Conservation (phyloP, 2,888 invertebrate genomes). For the Euspilapteryx auroguttella region DNA sequence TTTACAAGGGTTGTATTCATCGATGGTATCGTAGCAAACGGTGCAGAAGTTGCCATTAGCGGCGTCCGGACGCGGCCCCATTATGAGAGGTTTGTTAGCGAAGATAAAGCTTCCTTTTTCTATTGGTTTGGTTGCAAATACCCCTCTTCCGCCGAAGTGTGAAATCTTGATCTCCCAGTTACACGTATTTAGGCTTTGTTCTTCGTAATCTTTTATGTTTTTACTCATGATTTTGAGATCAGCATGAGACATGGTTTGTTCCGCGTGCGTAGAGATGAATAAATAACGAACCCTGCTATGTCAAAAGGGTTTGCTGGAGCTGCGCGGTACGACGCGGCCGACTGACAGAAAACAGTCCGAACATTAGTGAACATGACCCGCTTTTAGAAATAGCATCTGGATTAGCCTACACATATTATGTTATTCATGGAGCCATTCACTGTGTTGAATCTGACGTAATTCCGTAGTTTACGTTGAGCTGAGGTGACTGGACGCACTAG, state of each 20-base stretch:
- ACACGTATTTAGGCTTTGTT: too few species aligned
- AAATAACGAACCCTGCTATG: too few species aligned
- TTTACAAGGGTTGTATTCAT: conserved; percentile 44
- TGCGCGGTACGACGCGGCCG: conserved; percentile 20
- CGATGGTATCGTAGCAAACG: conserved; percentile 58
- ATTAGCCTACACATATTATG: too few species aligned
- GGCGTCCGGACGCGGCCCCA: conserved; percentile 64
- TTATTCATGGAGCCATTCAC: conserved; percentile 25
- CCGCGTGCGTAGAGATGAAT: too few species aligned
- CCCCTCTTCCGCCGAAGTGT: conserved; percentile 66
- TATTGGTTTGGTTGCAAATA: conserved; percentile 67
- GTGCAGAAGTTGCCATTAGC: conserved; percentile 61
- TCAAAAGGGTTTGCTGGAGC: too few species aligned
- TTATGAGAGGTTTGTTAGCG: conserved; percentile 65
- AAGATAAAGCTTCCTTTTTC: conserved; percentile 67
- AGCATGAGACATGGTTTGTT: too few species aligned
- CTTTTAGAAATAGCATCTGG: conserved; percentile 49
- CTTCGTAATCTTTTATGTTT: too few species aligned
- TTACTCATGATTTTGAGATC: too few species aligned
- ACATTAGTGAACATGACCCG: conserved; percentile 29
- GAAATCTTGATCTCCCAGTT: conserved; percentile 67
- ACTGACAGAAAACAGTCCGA: conserved; percentile 20
- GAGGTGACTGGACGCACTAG: too few species aligned
- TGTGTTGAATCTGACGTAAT: conserved; percentile 36
- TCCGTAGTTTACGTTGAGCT: conserved; percentile 1